Conservation (phyloP, 2,113 vertebrate species). For the Vidua macroura region DNA sequence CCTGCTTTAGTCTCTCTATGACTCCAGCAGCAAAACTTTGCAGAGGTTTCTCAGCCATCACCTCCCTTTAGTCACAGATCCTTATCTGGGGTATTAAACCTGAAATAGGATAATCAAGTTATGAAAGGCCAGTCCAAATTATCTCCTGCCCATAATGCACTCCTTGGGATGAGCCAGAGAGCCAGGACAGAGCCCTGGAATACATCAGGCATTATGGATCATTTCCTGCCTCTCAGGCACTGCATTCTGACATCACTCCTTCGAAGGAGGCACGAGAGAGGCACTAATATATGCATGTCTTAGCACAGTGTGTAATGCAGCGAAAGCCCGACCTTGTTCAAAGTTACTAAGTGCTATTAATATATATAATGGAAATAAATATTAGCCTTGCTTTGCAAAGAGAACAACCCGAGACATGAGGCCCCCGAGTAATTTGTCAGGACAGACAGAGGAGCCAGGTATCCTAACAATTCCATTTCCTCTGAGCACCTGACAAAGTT, state of each 20-base stretch:
- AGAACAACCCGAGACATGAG: background rate
- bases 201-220: background rate
- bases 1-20: background rate
- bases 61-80: background rate
- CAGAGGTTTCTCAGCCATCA: background rate
- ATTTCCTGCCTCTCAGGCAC: background rate
- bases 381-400: conserved; percentile 33
- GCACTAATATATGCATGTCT: conserved; percentile 47
- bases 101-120: background rate
- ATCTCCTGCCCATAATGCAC: background rate
- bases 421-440: conserved; percentile 3
- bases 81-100: background rate
- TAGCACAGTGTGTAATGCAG: conserved; percentile 41
- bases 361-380: conserved; percentile 56
- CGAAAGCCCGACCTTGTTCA: conserved; percentile 52
- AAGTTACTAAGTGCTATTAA: conserved; percentile 65
- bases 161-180: background rate
- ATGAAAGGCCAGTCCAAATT: background rate
- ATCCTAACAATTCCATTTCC: conserved; percentile 23
- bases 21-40: background rate
- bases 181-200: background rate
- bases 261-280: conserved; percentile 15
- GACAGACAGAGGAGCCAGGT: background rate
- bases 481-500: conserved; percentile 15
- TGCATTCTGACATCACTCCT: conserved; percentile 48